Evolutionary conservation across 2,797 vertebrate species (phyloP).

Genomic region (Myripristis murdjan): DNA sequence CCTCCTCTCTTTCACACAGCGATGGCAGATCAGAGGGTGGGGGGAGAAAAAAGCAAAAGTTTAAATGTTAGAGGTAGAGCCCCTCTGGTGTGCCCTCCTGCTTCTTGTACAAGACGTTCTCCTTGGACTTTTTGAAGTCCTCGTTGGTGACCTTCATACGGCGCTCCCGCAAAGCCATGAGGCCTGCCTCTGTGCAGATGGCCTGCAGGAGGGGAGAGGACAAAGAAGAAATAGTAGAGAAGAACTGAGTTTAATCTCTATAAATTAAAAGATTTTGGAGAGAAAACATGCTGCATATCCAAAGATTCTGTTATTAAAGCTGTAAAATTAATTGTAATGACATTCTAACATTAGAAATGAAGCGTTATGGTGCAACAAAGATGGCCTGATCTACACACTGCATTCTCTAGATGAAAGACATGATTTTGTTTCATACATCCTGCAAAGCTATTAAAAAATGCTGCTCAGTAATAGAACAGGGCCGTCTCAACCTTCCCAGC

Average conservation of each 20-base stretch:
- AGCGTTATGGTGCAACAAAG: too few species aligned
- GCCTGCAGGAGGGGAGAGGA: constrained; percentile 83
- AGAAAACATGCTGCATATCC: too few species aligned
- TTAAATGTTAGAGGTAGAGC: constrained; percentile 91
- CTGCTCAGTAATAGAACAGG: not conserved
- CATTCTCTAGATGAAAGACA: too few species aligned
- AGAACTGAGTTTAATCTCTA: too few species aligned
- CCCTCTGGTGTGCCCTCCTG: constrained; percentile 98
- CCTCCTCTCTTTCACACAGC: constrained; percentile 54
- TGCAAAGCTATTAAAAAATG: too few species aligned
- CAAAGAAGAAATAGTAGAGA: constrained; percentile 1
- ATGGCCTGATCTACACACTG: too few species aligned
- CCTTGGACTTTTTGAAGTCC: constrained; percentile 99
- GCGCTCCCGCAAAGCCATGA: constrained; percentile 96
- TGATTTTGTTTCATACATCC: too few species aligned
- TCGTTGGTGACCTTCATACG: constrained; percentile 99
- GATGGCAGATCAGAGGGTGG: constrained; percentile 7
- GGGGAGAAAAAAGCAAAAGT: constrained; percentile 14
- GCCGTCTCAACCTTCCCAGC: not conserved
- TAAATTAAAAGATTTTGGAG: too few species aligned
- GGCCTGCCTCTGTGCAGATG: constrained; percentile 97
- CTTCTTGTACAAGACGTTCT: constrained; percentile 98
- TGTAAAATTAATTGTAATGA: not conserved
- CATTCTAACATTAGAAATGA: not conserved
- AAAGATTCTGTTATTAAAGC: too few species aligned